These are phyloP conservation scores for Hippoglossus hippoglossus DNA, from an alignment of 2,797 vertebrate species.

Conservation along the genomic window DNA sequence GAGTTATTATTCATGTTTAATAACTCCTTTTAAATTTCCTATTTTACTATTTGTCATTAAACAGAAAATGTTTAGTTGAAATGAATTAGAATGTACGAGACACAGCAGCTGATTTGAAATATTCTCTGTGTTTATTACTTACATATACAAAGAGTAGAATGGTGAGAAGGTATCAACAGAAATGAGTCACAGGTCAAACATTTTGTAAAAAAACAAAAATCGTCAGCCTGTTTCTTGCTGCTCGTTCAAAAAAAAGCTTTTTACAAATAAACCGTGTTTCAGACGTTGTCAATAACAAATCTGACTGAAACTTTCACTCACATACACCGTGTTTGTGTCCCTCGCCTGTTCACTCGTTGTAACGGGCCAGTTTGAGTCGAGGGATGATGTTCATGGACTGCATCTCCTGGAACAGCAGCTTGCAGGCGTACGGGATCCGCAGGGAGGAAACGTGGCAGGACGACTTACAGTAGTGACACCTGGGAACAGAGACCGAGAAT, in stretches of 20 bases:
- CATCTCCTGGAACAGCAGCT: slow-evolving; percentile 97
- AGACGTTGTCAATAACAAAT: slow-evolving; percentile 1
- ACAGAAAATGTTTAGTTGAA: neutral
- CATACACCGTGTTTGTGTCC: slow-evolving; percentile 20
- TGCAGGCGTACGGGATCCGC: slow-evolving; percentile 97
- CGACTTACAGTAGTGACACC: slow-evolving; percentile 99
- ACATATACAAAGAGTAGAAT: slow-evolving; percentile 54
- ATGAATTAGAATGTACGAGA: slow-evolving; percentile 34
- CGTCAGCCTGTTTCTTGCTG: neutral
- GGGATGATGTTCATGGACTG: slow-evolving; percentile 99
- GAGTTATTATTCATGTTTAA: no score
- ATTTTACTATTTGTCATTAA: neutral
- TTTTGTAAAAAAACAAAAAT: slow-evolving; percentile 32
- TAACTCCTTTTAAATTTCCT: no score
- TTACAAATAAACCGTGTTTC: neutral
- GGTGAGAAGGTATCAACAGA: slow-evolving; percentile 38
- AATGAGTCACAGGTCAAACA: slow-evolving; percentile 21
- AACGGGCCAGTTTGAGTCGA: slow-evolving; percentile 94
- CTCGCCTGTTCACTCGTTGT: slow-evolving; percentile 89
- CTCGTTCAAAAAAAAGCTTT: neutral
- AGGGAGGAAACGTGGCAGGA: slow-evolving; percentile 97
- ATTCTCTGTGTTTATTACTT: slow-evolving; percentile 71
- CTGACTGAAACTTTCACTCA: slow-evolving; percentile 41
- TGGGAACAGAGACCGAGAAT: slow-evolving; percentile 60
- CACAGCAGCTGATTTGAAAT: slow-evolving; percentile 37